Evolutionary conservation across 2,888 invertebrate genomes (phyloP).

Genomic region (Melanostoma mellinum): DNA sequence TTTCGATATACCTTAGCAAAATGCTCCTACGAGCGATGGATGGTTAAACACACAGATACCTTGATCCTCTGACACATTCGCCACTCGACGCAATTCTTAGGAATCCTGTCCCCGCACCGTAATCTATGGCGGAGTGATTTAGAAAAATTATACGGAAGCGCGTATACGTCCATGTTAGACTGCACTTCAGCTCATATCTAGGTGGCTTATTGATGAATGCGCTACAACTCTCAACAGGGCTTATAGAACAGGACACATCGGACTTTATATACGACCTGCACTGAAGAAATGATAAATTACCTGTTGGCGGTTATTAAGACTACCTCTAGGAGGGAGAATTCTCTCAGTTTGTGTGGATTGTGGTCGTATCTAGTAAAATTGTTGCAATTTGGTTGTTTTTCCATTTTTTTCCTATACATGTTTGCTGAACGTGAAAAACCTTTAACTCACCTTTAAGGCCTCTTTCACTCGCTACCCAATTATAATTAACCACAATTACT

Average conservation of each 20-base stretch:
- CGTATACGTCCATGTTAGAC: constrained; percentile 71
- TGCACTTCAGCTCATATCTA: constrained; percentile 66
- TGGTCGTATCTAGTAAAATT: constrained; percentile 19
- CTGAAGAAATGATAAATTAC: constrained; percentile 66
- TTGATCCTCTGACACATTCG: constrained; percentile 30
- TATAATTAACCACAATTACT: constrained; percentile 68
- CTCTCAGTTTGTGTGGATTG: neutral
- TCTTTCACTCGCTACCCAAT: constrained; percentile 55
- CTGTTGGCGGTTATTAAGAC: constrained; percentile 70
- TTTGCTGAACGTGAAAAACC: constrained; percentile 19
- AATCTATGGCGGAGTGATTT: constrained; percentile 71
- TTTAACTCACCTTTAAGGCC: constrained; percentile 37
- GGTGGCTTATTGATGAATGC: constrained; percentile 73
- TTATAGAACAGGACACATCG: constrained; percentile 29
- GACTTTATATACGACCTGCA: constrained; percentile 26
- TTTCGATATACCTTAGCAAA: constrained; percentile 51
- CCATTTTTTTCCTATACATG: neutral
- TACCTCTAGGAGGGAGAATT: constrained; percentile 25
- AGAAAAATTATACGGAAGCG: constrained; percentile 73
- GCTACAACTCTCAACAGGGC: constrained; percentile 23
- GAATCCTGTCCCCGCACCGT: constrained; percentile 33
- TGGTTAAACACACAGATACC: neutral
- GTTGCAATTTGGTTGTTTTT: constrained; percentile 41
- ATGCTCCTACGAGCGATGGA: constrained; percentile 4
- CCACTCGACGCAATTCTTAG: constrained; percentile 50